Base-by-base conservation (phyloP, 2,113 vertebrate species). In the Misgurnus mizolepis region DNA sequence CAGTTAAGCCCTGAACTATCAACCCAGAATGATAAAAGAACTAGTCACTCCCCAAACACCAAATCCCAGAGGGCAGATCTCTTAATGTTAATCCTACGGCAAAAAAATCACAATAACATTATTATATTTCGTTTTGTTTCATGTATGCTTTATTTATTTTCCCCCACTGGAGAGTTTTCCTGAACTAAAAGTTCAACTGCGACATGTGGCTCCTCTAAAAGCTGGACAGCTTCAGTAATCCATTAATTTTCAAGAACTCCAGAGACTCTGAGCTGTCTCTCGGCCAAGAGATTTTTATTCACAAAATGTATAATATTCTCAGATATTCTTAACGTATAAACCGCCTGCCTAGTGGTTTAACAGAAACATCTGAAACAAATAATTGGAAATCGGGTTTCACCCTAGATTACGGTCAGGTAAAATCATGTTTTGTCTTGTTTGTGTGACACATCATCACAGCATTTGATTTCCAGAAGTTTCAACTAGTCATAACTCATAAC, bases 71-170 rank as follows among this genome's bases (percentile, higher is more conserved):
- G 50, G 55, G 15, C 56, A 12, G 55, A 41, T 58, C 64, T 81
- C 74, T 8, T 40, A 27, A 56, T 72, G 80, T 75, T 73, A 79
- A 61, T 60, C 66, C 58, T 77, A 50, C 41, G 17, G 58, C 65
- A 43, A 79, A 60, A 50, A 6, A 65, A 74, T 22, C 17, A 9
- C 77, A 76, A 34, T 75, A 62, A 47, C 70, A 67, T 56, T 79
- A 76, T 85, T 82, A 82, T 82, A 45, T 43, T 67, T 45, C 66
- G 58, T 68, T 75, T 58, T 7, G 70, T 55, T 70, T 84, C 75
- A 79, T 81, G 78, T 73, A 41, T 22, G 8, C 41, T 60, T 66
- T 82, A 78, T 82, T 82, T 82, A 76, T 76, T 79, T 66, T 82
- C 71, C 18, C 50, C 83, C 76, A n/a, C 65, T 7, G 43, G 83